These are phyloP conservation scores for Antigone vipio DNA, from an alignment of 2,113 vertebrate genomes.

Conservation along the genomic window DNA sequence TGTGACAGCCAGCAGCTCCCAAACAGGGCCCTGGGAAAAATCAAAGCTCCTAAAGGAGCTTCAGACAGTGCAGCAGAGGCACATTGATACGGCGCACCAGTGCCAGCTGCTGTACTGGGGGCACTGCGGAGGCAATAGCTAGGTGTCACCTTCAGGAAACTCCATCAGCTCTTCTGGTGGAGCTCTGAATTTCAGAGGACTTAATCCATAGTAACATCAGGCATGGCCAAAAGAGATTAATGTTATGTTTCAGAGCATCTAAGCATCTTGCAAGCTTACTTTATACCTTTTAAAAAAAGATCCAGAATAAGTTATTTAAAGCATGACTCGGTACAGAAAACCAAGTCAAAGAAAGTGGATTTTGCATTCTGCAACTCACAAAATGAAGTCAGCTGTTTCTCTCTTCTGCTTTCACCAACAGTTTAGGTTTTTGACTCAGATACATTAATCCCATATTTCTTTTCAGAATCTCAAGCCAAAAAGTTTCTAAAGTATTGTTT, in stretches of 20 bases:
- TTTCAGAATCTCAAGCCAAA: not conserved
- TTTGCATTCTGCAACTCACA: not conserved
- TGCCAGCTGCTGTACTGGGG: not conserved
- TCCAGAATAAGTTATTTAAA: not conserved
- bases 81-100: not conserved
- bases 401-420: not conserved
- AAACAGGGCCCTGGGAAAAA: not conserved
- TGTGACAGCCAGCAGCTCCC: not conserved
- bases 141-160: not conserved
- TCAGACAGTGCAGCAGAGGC: not conserved
- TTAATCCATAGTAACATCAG: not conserved
- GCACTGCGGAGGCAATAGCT: not conserved
- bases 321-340: not conserved
- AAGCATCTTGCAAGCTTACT: not conserved
- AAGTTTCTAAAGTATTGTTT: accelerated
- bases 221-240: not conserved
- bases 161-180: not conserved
- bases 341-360: not conserved
- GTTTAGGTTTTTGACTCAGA: not conserved
- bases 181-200: not conserved
- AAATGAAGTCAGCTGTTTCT: not conserved
- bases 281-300: not conserved
- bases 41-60: not conserved
- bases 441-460: not conserved
- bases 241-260: not conserved